These are phyloP conservation scores for Arrhamphus sclerolepis DNA, from an alignment of 2,797 vertebrate species.

Conservation along the genomic window DNA sequence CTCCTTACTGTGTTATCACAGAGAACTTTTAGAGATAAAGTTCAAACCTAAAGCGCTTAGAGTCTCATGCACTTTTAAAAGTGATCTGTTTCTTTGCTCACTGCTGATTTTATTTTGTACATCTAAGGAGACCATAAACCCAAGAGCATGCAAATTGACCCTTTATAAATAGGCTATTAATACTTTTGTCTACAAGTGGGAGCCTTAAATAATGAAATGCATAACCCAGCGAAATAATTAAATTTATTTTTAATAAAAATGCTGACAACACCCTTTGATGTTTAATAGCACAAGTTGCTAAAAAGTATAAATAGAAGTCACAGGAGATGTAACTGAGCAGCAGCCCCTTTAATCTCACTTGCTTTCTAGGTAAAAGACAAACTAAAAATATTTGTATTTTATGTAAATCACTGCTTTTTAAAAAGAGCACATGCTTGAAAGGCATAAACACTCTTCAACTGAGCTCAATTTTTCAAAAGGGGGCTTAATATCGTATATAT, in stretches of 20 bases:
- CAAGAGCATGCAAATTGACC: constrained; percentile 59
- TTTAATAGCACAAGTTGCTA: constrained; percentile 70
- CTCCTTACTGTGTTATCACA: too few relatives aligned
- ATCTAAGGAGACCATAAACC: constrained; percentile 36
- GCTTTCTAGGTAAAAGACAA: constrained; percentile 72
- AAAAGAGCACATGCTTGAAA: constrained; percentile 19
- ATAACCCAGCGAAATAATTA: constrained; percentile 43
- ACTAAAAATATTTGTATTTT: constrained; percentile 60
- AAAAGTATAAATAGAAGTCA: constrained; percentile 75
- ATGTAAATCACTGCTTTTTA: constrained; percentile 39
- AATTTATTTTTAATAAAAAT: constrained; percentile 56
- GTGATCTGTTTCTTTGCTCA: too few relatives aligned
- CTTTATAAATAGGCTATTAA: constrained; percentile 52
- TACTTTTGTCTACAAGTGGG: constrained; percentile 63
- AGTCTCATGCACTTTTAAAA: too few relatives aligned
- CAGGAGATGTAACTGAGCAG: constrained; percentile 60
- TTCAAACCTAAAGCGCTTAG: too few relatives aligned
- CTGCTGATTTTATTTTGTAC: too few relatives aligned
- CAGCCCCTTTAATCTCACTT: constrained; percentile 54
- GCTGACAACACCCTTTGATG: constrained; percentile 76
- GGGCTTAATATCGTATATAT: constrained; percentile 14
- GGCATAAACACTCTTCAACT: constrained; percentile 22
- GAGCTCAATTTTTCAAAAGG: constrained; percentile 12
- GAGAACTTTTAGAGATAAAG: too few relatives aligned
- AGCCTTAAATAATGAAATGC: constrained; percentile 58